These are phyloP conservation scores for Propithecus perrieri DNA, from an alignment of 2,797 vertebrate genomes.

Conservation along the genomic window DNA sequence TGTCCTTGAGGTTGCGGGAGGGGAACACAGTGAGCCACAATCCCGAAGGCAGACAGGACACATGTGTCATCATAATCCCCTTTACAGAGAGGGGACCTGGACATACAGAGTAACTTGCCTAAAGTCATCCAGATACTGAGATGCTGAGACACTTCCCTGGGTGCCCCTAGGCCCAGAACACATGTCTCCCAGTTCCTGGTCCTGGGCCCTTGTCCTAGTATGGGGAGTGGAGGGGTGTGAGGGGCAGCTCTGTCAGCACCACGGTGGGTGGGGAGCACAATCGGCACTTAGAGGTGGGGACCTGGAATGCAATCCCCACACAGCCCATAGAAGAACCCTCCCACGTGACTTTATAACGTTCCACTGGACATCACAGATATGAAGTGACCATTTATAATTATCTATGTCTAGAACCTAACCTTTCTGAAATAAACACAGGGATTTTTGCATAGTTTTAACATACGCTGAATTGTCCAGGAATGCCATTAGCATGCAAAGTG, in stretches of 20 bases:
- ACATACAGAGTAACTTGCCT: background rate
- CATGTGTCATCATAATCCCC: background rate
- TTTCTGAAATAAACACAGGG: background rate
- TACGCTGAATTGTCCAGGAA: background rate
- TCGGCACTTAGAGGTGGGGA: background rate
- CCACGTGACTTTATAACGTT: background rate
- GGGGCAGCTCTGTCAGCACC: background rate
- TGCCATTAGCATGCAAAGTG: background rate
- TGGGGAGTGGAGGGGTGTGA: accelerated
- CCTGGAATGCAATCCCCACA: background rate
- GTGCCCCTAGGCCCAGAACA: background rate
- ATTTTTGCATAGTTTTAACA: background rate
- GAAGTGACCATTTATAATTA: background rate
- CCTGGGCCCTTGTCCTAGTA: background rate
- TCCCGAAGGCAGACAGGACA: background rate
- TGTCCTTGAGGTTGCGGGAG: background rate
- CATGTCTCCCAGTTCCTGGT: background rate
- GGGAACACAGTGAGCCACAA: background rate
- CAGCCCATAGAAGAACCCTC: background rate
- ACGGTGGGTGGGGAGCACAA: background rate
- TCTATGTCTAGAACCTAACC: background rate
- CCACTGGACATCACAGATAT: background rate
- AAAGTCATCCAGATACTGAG: background rate
- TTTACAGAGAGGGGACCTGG: background rate
- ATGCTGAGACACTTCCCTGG: too few relatives aligned